Conservation (phyloP, 2,797 vertebrate species). For the Notolepis coatsorum region DNA sequence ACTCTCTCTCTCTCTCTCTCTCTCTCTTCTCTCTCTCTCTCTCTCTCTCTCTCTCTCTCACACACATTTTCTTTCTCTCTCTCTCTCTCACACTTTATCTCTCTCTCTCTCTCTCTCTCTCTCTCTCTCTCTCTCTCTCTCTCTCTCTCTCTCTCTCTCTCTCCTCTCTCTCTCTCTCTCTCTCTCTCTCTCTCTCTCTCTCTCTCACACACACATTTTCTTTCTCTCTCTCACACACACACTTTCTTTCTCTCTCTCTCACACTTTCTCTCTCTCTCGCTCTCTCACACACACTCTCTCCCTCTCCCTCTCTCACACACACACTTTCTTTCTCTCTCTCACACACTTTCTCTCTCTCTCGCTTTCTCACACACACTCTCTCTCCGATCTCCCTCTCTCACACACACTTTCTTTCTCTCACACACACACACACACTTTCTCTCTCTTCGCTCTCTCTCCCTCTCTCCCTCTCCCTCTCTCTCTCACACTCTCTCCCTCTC, state of each 20-base stretch:
- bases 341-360: background rate
- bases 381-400: background rate
- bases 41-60: background rate
- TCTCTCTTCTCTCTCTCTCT: no score
- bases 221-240: no score
- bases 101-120: background rate
- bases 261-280: slow-evolving; percentile 66
- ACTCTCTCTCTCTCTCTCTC: slow-evolving; percentile 46
- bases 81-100: slow-evolving; percentile 48
- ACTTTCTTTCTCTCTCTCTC: slow-evolving; percentile 42
- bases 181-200: slow-evolving; percentile 30
- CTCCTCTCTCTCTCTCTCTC: slow-evolving; percentile 18
- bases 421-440: slow-evolving; percentile 25
- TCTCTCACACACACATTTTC: slow-evolving; percentile 46
- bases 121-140: background rate
- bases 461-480: slow-evolving; percentile 15
- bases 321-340: background rate
- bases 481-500: background rate
- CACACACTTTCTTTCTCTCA: no score
- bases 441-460: background rate
- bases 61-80: slow-evolving; percentile 48
- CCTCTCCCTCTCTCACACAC: slow-evolving; percentile 24
- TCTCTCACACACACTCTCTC: no score
- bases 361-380: background rate
- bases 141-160: background rate